A percentile compares a stretch with the other conserved stretches of the same genome.
phyloP scores from a whole-genome alignment of 2,797 vertebrate genomes.

The Anomalospiza imberbis region DNA sequence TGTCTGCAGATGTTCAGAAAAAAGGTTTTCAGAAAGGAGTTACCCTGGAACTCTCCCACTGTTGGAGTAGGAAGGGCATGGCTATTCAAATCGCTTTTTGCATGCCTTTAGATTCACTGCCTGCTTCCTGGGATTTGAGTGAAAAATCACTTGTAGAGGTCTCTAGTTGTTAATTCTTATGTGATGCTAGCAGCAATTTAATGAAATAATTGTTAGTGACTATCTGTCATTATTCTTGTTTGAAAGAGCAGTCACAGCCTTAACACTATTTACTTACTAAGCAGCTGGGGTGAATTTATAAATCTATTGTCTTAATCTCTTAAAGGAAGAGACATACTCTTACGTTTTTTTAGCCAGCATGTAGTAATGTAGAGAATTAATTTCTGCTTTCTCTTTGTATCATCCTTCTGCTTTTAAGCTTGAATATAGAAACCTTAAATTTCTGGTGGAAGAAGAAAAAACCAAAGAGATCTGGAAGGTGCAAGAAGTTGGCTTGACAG shows the following conservation, averaged over 20 bases:
- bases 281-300: not conserved
- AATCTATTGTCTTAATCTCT: not conserved
- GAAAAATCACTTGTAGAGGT: not conserved
- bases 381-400: not conserved
- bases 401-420: not conserved
- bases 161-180: not conserved
- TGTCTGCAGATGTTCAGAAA: not conserved
- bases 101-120: not conserved
- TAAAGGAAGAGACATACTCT: not conserved
- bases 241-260: not conserved
- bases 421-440: not conserved
- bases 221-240: not conserved
- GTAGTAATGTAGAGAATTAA: not conserved
- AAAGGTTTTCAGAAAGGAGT: not conserved
- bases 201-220: not conserved
- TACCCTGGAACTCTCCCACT: not conserved
- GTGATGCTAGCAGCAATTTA: not conserved
- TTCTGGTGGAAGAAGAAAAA: not conserved
- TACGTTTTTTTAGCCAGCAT: not conserved
- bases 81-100: not conserved
- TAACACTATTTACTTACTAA: not conserved
- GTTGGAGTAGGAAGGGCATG: not conserved
- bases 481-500: not conserved
- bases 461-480: not conserved
- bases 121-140: not conserved